Base-by-base conservation (phyloP, 1,140 invertebrate genomes). In the Apis florea region DNA sequence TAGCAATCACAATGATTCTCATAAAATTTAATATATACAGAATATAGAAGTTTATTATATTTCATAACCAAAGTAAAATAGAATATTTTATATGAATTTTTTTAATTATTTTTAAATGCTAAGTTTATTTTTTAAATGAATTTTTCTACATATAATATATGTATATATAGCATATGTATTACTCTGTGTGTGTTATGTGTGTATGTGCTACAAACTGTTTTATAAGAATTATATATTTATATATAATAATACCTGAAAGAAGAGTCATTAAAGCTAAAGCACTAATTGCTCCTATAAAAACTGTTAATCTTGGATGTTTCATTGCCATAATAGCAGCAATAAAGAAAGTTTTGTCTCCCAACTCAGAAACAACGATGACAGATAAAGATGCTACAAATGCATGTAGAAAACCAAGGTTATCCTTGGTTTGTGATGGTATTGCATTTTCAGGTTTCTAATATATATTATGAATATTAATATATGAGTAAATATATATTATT, bases 321-420 rank as follows among this genome's bases (percentile, higher is more conserved):
- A 99, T 99, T 5, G 99, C 98, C 98, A 99, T 99, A 83, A 99
- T 99, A 87, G 99, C 98, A 61, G 99, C 98, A 89, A 99, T 99
- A 94, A 99, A 99, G 94, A 99, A 99, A n/a, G 99, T 99, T 94
- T 99, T 99, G 94, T 99, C 99, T 1, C 98, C 99, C 53, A 99
- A 94, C 94, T 99, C 99, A 9, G 98, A 99, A 15, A 99, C 98
- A 69, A 99, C 95, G 85, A 99, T 99, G 53, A 99, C 97, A 54
- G 98, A 99, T 79, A 99, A 94, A 0, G 98, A 97, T 64, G 98
- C 98, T 63, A 99, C 91, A 92, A 99, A 99, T 8, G 97, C 99
- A 94, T 99, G 98, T 88, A 98, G 94, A 94, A 99, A 99, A 71
- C 97, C 97, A 47, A 95, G 87, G 89, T 94, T 94, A 15, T 85